Evolutionary conservation across 2,797 vertebrate species (phyloP).

Genomic region (Orientallactaga sibirica): DNA sequence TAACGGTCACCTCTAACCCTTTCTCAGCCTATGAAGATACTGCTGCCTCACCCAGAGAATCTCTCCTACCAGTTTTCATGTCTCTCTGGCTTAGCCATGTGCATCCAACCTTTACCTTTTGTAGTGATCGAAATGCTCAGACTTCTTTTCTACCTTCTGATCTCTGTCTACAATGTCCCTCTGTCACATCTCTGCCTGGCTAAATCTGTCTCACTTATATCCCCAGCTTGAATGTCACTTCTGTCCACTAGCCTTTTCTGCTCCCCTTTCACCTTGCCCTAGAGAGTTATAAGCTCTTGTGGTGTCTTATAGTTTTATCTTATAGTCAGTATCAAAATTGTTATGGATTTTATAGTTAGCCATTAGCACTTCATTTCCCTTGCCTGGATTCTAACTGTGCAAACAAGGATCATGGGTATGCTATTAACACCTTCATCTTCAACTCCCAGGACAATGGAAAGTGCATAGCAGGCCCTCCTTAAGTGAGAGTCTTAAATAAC

Average conservation of each 20-base stretch:
- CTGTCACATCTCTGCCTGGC: not conserved
- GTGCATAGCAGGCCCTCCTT: not conserved
- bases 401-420: not conserved
- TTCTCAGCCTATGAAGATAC: not conserved
- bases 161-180: not conserved
- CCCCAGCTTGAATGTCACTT: not conserved
- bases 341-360: slow-evolving; percentile 15
- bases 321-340: not conserved
- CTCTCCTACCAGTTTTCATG: not conserved
- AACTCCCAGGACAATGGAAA: not conserved
- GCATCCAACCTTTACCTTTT: not conserved
- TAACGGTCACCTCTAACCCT: not conserved
- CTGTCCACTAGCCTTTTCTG: not conserved
- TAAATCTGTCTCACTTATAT: not conserved
- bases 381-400: not conserved
- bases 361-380: not conserved
- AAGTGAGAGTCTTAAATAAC: not conserved
- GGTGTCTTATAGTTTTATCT: not conserved
- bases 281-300: not conserved
- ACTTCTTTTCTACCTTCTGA: not conserved
- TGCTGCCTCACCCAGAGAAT: fast-evolving
- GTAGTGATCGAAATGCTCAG: not conserved
- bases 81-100: too few relatives aligned
- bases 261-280: not conserved
- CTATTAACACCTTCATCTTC: not conserved